Evolutionary conservation across 2,888 invertebrate species (phyloP).

Genomic region (Agriopis leucophaearia): DNA sequence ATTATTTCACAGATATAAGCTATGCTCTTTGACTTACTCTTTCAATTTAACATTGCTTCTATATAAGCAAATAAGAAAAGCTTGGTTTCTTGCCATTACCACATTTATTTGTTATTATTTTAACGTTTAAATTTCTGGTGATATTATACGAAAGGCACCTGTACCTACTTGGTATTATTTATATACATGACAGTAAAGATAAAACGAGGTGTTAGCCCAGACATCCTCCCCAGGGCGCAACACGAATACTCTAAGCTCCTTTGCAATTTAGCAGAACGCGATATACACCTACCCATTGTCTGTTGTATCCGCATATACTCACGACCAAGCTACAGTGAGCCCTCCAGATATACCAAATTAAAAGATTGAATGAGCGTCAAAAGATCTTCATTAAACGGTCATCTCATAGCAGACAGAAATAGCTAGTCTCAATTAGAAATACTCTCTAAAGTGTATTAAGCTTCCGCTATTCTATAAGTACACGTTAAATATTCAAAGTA

Average conservation of each 20-base stretch:
- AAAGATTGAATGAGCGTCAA: constrained; percentile 51
- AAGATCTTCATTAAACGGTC: constrained; percentile 65
- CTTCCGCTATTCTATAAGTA: constrained; percentile 65
- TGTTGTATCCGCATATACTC: constrained; percentile 60
- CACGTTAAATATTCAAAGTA: constrained; percentile 35
- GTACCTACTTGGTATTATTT: constrained; percentile 12
- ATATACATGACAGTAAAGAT: constrained; percentile 60
- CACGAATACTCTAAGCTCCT: constrained; percentile 68
- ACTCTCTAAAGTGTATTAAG: constrained; percentile 70
- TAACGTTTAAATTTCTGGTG: background rate
- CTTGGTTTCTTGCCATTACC: no score
- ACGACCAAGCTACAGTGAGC: constrained; percentile 65
- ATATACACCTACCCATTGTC: constrained; percentile 68
- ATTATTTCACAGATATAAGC: no score
- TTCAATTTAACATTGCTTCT: no score
- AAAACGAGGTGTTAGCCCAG: constrained; percentile 79
- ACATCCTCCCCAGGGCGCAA: constrained; percentile 75
- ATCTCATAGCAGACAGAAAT: constrained; percentile 72
- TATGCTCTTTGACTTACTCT: no score
- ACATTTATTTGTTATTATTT: no score
- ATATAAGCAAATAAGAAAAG: no score
- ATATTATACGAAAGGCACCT: background rate
- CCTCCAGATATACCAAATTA: constrained; percentile 49
- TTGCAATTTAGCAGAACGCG: constrained; percentile 81
- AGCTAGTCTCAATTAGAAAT: constrained; percentile 82